Evolutionary conservation across 2,888 invertebrate genomes (phyloP), one percentile per base, ranked within the genome.

Genomic region (Platerodrilus igneus): DNA sequence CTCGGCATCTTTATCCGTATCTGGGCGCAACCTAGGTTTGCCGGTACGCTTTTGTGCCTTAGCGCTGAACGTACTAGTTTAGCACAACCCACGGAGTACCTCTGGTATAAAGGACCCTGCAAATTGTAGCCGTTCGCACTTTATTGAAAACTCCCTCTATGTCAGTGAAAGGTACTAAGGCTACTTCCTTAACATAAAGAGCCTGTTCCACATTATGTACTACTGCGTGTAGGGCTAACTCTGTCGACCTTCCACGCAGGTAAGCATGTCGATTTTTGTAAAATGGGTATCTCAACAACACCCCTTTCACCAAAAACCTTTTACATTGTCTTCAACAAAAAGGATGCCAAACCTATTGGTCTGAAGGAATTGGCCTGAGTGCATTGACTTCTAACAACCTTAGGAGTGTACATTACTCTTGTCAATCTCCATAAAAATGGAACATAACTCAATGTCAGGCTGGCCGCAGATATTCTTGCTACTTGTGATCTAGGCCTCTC

Each of bases 281-380:
- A 6, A 29, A 29, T 6, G 28, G 15, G 28, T 28, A 5, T 16
- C n/a, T 6, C 11, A 7, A 8, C n/a, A 15, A 4, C 3, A 28
- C 28, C 15, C 17, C 11, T 5, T 28, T 9, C 28, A 14, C 3
- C 3, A 28, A 4, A 9, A 16, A 16, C 17, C 28, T 15, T 28
- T 28, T 28, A 15, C 17, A 28, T 16, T 3, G 28, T 28, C n/a
- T 28, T 28, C n/a, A 28, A 6, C 7, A 15, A 13, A 4, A 28
- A 28, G 8, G 28, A 28, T 5, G 28, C 16, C 8, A 28, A 17
- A 15, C 28, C 16, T 4, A 28, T 28, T 4, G 16, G 28, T 3
- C 28, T 28, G 16, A 28, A 28, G 8, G 28, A 28, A 16, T 28
- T 28, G 2, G 16, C 28, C n/a, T 9, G 5, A 3, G 8, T 16